Conservation (phyloP, 2,888 invertebrate genomes). For the Pimpla rufipes region DNA sequence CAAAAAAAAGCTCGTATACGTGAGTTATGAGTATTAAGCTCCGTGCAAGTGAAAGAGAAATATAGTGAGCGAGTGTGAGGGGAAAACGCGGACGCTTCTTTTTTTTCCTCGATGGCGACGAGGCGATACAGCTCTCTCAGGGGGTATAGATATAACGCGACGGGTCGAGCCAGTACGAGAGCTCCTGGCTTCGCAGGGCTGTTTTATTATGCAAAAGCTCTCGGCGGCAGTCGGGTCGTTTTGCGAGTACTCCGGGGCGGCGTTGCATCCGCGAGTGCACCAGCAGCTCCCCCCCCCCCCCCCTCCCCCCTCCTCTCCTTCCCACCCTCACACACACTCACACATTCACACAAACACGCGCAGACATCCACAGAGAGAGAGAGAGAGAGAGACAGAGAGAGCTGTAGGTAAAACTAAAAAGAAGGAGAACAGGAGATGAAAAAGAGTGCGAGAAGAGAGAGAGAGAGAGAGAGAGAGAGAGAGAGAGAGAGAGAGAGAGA, state of each 20-base stretch:
- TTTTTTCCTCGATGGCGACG: constrained; percentile 52
- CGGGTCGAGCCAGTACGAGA: constrained; percentile 71
- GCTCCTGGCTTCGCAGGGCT: constrained; percentile 77
- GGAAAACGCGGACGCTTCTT: constrained; percentile 41
- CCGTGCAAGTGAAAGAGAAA: constrained; percentile 33
- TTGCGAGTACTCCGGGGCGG: constrained; percentile 78
- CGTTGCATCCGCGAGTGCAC: constrained; percentile 69
- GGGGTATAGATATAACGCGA: constrained; percentile 55
- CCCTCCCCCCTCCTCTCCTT: no score
- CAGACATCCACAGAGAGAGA: not conserved
- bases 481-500: constrained; percentile 40
- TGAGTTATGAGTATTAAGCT: constrained; percentile 44
- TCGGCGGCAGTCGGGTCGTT: constrained; percentile 84
- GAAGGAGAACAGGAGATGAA: constrained; percentile 48
- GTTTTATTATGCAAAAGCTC: constrained; percentile 86
- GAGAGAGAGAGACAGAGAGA: constrained; percentile 20
- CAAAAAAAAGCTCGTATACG: constrained; percentile 50
- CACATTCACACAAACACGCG: not conserved
- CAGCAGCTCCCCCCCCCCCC: constrained; percentile 24
- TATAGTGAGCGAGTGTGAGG: constrained; percentile 40
- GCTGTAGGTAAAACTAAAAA: constrained; percentile 39
- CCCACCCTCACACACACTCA: constrained; percentile 51
- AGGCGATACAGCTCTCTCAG: constrained; percentile 61
- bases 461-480: constrained; percentile 47
- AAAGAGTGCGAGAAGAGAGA: constrained; percentile 22